Evolutionary conservation across 2,888 invertebrate genomes (phyloP).

Genomic region (Mythimna pallens): DNA sequence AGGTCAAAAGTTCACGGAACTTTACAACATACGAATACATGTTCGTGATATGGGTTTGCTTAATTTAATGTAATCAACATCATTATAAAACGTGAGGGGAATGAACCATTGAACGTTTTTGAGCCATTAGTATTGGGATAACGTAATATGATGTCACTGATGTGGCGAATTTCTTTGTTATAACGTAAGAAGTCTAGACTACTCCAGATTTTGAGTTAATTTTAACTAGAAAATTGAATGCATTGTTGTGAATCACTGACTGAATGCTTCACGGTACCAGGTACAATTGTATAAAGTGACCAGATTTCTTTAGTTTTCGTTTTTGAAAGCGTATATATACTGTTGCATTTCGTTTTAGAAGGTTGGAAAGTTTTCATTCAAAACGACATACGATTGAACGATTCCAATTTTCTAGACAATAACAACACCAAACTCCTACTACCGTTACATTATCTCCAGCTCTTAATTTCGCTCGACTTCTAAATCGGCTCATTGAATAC

Average conservation of each 20-base stretch:
- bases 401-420: slow-evolving; percentile 26
- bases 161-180: slow-evolving; percentile 30
- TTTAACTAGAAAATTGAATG: slow-evolving; percentile 18
- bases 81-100: slow-evolving; percentile 54
- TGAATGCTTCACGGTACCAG: not conserved
- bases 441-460: slow-evolving; percentile 58
- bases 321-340: not conserved
- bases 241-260: not conserved
- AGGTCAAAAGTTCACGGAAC: slow-evolving; percentile 61
- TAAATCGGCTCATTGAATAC: slow-evolving; percentile 82
- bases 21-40: slow-evolving; percentile 52
- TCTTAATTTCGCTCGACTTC: slow-evolving; percentile 66
- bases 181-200: slow-evolving; percentile 46
- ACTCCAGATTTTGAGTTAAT: slow-evolving; percentile 25
- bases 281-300: not conserved
- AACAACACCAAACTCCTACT: slow-evolving; percentile 48
- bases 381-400: slow-evolving; percentile 1
- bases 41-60: slow-evolving; percentile 53
- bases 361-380: not conserved
- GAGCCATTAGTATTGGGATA: slow-evolving; percentile 41
- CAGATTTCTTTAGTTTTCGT: no score
- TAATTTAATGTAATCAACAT: slow-evolving; percentile 63
- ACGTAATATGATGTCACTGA: slow-evolving; percentile 59
- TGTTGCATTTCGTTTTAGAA: not conserved
- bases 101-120: slow-evolving; percentile 39